Evolutionary conservation across 2,797 vertebrate genomes (phyloP).

Genomic region (Sebastes diaconus): DNA sequence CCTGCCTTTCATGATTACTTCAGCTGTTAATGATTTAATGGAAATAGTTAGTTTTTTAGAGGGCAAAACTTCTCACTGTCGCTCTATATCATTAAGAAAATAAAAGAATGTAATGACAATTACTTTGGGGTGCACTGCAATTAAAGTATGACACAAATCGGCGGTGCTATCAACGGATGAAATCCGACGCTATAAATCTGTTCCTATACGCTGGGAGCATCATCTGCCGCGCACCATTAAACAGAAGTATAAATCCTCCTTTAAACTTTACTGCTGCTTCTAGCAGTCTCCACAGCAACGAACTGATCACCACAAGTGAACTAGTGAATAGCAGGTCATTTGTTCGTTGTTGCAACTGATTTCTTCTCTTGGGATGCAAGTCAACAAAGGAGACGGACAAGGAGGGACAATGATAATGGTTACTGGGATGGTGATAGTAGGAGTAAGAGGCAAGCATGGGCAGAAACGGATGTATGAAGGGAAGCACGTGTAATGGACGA

Average conservation of each 20-base stretch:
- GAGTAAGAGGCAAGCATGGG: background rate
- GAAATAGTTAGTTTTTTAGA: background rate
- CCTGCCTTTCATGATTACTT: background rate
- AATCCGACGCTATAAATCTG: conserved; percentile 10
- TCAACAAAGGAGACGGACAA: background rate
- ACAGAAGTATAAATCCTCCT: conserved; percentile 17
- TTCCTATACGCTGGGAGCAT: background rate
- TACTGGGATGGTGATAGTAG: background rate
- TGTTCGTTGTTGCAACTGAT: background rate
- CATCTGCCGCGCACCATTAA: background rate
- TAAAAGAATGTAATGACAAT: background rate
- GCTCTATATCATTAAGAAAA: background rate
- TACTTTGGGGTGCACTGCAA: background rate
- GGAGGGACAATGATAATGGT: background rate
- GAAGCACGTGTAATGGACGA: conserved; percentile 8
- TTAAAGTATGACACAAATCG: conserved; percentile 7
- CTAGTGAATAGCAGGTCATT: background rate
- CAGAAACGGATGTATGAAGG: background rate
- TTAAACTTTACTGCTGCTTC: conserved; percentile 6
- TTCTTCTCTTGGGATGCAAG: background rate
- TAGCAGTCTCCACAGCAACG: background rate
- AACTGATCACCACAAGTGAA: background rate
- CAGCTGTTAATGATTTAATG: background rate
- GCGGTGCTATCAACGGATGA: conserved; percentile 5
- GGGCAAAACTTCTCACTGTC: background rate